A percentile compares a stretch with the other conserved stretches of the same genome.
These are phyloP conservation scores for Pyxicephalus adspersus DNA, from an alignment of 2,113 vertebrate genomes.

Conservation along the genomic window DNA sequence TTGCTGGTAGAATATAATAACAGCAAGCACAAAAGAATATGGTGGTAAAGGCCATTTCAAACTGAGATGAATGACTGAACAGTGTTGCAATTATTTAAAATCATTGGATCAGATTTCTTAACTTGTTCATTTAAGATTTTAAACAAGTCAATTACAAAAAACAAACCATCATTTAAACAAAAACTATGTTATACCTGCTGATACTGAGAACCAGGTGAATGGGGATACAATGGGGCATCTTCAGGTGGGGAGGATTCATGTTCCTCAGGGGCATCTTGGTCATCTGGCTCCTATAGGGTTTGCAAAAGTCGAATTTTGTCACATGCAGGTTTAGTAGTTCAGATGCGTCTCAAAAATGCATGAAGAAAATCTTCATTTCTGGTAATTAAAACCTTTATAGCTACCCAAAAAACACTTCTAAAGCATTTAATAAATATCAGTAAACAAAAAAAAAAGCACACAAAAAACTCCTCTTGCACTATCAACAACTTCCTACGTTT, in stretches of 20 bases:
- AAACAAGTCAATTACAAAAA: constrained; percentile 37
- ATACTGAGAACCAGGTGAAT: constrained; percentile 95
- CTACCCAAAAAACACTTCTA: neutral
- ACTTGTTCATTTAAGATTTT: too few relatives aligned
- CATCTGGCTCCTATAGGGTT: constrained; percentile 88
- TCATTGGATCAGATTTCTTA: too few relatives aligned
- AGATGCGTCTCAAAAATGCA: neutral
- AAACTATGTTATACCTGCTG: constrained; percentile 83
- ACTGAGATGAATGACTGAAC: too few relatives aligned
- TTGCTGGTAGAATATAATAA: too few relatives aligned
- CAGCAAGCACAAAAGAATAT: too few relatives aligned
- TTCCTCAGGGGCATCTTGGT: constrained; percentile 96
- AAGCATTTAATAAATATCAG: neutral
- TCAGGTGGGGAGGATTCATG: constrained; percentile 97
- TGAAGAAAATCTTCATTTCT: neutral
- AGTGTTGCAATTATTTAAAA: too few relatives aligned
- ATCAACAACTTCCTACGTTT: too few relatives aligned
- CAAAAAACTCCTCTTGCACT: too few relatives aligned
- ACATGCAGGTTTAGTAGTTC: constrained; percentile 10
- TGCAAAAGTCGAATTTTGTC: constrained; percentile 35
- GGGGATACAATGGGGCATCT: constrained; percentile 94
- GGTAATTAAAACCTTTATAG: fast-evolving
- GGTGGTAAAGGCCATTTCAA: too few relatives aligned
- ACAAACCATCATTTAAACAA: constrained; percentile 19
- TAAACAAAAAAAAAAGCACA: too few relatives aligned